Percentiles rank a stretch among this genome's conserved stretches.
Evolutionary conservation across 1,140 invertebrate genomes (phyloP).

Genomic region (Druon quercuslanigerum): DNA sequence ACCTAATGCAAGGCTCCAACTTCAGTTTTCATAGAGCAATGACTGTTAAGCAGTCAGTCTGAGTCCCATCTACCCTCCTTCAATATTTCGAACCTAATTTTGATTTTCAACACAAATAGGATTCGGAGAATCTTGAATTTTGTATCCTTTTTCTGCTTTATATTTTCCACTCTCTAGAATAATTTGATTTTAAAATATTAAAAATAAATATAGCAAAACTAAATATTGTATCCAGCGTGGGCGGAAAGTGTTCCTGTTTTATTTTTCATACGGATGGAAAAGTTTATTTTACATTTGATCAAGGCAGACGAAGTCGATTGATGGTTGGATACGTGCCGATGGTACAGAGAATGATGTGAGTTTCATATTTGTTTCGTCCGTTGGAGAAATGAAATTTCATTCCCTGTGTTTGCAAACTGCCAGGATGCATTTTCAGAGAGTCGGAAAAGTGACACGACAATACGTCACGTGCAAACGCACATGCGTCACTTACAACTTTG

Average conservation of each 20-base stretch:
- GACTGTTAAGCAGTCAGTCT: too few relatives aligned
- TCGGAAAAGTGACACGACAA: constrained; percentile 14
- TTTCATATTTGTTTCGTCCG: constrained; percentile 25
- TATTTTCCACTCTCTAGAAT: too few relatives aligned
- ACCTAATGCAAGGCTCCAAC: too few relatives aligned
- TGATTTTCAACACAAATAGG: too few relatives aligned
- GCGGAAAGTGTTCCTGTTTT: not conserved
- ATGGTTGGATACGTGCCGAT: constrained; percentile 18
- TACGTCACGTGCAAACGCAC: constrained; percentile 23
- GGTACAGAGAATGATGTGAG: constrained; percentile 27
- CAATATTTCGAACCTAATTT: too few relatives aligned
- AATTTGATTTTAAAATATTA: too few relatives aligned
- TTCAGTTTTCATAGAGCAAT: too few relatives aligned
- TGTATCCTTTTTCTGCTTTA: too few relatives aligned
- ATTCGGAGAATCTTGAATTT: too few relatives aligned
- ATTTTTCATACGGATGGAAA: not conserved
- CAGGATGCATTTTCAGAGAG: constrained; percentile 26
- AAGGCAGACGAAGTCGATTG: constrained; percentile 11
- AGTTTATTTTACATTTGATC: constrained; percentile 20
- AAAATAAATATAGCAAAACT: too few relatives aligned
- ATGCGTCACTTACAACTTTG: constrained; percentile 26
- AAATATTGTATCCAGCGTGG: too few relatives aligned
- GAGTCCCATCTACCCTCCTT: too few relatives aligned
- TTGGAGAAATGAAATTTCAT: constrained; percentile 29
- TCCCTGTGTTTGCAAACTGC: constrained; percentile 27